Evolutionary conservation across 2,797 vertebrate species (phyloP), one percentile per base, ranked within the genome.

Genomic region (Heterohyrax brucei): DNA sequence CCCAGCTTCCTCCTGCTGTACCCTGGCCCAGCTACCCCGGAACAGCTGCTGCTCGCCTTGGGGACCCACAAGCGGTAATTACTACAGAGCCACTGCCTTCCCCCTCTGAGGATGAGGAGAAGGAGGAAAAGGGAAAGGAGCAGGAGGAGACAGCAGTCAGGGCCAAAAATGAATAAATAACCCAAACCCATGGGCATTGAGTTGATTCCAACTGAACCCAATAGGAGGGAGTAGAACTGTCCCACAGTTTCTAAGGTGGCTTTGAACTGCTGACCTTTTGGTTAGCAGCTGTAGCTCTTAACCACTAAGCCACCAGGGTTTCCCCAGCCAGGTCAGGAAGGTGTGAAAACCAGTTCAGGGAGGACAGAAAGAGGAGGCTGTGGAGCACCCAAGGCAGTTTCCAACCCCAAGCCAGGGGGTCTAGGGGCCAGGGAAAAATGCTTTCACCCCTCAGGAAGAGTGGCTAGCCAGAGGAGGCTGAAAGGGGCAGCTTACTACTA

Each of bases 41-140:
- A 99, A 99, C 99, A 99, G 99, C 99, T 99, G 99, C 98, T 98
- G 98, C 98, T 99, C 98, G 99, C 98, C 99, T 99, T 98, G 98
- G 96, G 99, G 99, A 99, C 99, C 99, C 98, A 98, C 98, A 98
- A 99, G 99, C 98, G 98, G 98, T 99, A 99, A 99, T 99, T 99
- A 99, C 99, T 99, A 98, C 98, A 98, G 98, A 99, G 98, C 98
- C 98, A 98, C 98, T 99, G 99, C 98, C 98, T 99, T 98, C 98
- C 98, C 95, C 81, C 44, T 91, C 39, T 26, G 48, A 93, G 75
- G 76, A 88, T 56, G 87, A 95, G 61, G 79, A 85, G 70, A 22
- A 39, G 61, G 53, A 93, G 18, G 46, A 59, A 56, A 22, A 83
- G 46, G 44, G 84, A 8, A 12, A 68, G 26, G 50, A 46, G 10